Conservation (phyloP, 2,888 invertebrate species). For the Lysandra coridon region DNA sequence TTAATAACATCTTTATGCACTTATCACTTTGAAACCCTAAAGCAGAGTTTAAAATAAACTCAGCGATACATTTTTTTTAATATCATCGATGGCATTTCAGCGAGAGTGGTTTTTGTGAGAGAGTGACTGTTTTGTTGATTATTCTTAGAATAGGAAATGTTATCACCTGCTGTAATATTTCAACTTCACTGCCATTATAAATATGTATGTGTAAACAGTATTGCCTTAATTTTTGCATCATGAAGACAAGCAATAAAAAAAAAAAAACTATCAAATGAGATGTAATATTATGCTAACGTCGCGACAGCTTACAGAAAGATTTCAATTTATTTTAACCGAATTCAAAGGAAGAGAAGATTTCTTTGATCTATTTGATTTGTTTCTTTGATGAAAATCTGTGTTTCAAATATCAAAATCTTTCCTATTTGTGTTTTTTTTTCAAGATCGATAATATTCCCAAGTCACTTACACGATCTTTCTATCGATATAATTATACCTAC, state of each 20-base stretch:
- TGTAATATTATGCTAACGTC: no score
- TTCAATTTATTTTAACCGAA: no score
- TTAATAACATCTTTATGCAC: neutral
- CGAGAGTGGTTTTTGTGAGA: conserved; percentile 13
- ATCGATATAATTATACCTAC: neutral
- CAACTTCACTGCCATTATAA: conserved; percentile 28
- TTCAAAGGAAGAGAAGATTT: no score
- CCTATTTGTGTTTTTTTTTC: no score
- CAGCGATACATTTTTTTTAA: conserved; percentile 10
- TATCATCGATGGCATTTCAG: neutral
- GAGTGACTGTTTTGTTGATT: conserved; percentile 9
- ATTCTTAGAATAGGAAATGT: conserved; percentile 17
- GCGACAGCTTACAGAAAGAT: no score
- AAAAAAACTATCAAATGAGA: neutral
- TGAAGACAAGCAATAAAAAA: neutral
- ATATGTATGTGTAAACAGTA: conserved; percentile 5
- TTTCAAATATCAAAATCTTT: no score
- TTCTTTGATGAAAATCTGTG: no score
- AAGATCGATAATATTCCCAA: neutral
- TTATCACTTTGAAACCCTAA: neutral
- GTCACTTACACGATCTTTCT: neutral
- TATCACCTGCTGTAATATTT: conserved; percentile 24
- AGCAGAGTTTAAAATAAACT: neutral
- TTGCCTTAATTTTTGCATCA: conserved; percentile 2
- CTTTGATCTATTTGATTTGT: no score